Conservation (phyloP, 2,888 invertebrate genomes). For the Eristalis arbustorum region DNA sequence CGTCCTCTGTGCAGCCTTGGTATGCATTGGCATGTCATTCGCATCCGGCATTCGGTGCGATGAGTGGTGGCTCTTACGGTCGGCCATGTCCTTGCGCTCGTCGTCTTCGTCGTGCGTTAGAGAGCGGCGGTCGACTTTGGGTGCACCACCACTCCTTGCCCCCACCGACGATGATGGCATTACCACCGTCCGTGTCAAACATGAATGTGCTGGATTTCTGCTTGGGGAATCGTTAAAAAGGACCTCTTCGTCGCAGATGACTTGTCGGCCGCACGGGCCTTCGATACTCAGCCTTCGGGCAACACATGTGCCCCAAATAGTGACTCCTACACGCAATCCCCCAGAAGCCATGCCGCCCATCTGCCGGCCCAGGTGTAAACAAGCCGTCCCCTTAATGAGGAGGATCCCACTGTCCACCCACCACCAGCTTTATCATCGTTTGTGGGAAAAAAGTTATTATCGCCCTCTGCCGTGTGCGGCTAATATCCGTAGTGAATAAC, state of each 20-base stretch:
- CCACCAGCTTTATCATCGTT: not conserved
- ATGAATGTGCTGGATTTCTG: not conserved
- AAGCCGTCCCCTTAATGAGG: not conserved
- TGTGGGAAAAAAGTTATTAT: constrained; percentile 19
- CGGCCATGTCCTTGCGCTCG: not conserved
- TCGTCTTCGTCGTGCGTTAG: not conserved
- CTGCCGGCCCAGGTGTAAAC: constrained; percentile 5
- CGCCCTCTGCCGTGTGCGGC: not conserved
- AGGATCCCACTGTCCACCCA: not conserved
- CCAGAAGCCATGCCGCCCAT: not conserved
- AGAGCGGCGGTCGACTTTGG: not conserved
- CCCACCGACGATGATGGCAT: not conserved
- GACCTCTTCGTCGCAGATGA: not conserved
- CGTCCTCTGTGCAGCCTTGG: constrained; percentile 2
- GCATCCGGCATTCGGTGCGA: constrained; percentile 28
- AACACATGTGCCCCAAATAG: not conserved
- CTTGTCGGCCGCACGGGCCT: not conserved
- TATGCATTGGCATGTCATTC: constrained; percentile 31
- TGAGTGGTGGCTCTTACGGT: not conserved
- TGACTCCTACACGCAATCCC: not conserved
- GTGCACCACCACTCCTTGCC: not conserved
- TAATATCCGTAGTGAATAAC: constrained; percentile 29
- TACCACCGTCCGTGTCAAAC: not conserved
- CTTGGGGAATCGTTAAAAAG: not conserved
- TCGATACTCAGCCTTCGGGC: not conserved